Conservation (phyloP, 2,113 vertebrate species). For the Propithecus coquereli region DNA sequence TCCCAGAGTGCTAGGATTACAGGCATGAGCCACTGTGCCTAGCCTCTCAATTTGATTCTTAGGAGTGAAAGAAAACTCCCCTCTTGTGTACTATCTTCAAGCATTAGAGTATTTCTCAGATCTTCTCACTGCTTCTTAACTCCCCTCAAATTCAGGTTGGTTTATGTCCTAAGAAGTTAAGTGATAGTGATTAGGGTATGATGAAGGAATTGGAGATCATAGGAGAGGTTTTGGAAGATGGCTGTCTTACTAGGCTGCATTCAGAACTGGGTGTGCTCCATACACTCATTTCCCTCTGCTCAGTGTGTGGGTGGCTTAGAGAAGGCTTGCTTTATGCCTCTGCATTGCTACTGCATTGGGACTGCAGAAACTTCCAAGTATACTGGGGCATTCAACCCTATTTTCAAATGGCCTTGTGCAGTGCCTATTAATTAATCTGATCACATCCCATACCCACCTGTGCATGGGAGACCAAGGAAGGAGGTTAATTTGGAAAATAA, state of each 20-base stretch:
- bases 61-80: background rate
- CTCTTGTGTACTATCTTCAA: background rate
- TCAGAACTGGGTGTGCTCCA: background rate
- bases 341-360: conserved; percentile 51
- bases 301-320: background rate
- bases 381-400: background rate
- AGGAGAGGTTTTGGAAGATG: background rate
- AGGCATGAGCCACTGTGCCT: too few relatives aligned
- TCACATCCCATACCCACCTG: conserved; percentile 12
- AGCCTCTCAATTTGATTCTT: background rate
- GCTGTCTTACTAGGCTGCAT: background rate
- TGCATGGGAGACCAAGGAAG: background rate
- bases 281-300: background rate
- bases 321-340: conserved; percentile 57
- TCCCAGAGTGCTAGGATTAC: too few relatives aligned
- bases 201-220: background rate
- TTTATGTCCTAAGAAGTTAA: conserved; percentile 13
- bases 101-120: background rate
- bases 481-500: conserved; percentile 50
- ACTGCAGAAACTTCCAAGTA: conserved; percentile 59
- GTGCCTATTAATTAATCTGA: conserved; percentile 42
- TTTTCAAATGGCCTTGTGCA: conserved; percentile 16
- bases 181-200: background rate
- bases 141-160: background rate
- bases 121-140: background rate